phyloP scores from a whole-genome alignment of 1,140 invertebrate genomes.

The Drosophila ohnishii region DNA sequence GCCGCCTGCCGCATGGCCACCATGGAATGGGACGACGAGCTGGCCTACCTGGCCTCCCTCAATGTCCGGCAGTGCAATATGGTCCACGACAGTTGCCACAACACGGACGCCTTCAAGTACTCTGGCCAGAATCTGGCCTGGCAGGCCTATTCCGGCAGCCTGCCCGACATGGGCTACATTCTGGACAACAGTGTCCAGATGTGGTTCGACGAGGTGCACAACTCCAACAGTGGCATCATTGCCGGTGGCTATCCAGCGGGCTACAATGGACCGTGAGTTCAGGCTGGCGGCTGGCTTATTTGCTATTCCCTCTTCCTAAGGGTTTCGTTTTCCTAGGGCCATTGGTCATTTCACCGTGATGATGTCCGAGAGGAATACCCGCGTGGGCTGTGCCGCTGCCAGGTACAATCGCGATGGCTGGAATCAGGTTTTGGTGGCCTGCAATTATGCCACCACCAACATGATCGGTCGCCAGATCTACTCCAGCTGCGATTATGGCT shows the following conservation, averaged over 20 bases:
- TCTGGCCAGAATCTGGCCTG: slow-evolving; percentile 70
- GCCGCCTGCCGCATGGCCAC: slow-evolving; percentile 68
- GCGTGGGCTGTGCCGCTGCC: slow-evolving; percentile 62
- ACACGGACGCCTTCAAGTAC: slow-evolving; percentile 61
- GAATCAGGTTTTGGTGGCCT: slow-evolving; percentile 50
- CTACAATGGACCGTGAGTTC: slow-evolving; percentile 49
- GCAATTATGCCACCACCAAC: slow-evolving; percentile 69
- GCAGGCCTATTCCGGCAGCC: slow-evolving; percentile 33
- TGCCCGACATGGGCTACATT: slow-evolving; percentile 26
- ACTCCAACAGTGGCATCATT: slow-evolving; percentile 45
- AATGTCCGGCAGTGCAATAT: slow-evolving; percentile 64
- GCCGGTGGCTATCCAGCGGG: slow-evolving; percentile 37
- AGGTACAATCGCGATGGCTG: slow-evolving; percentile 33
- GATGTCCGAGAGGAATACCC: slow-evolving; percentile 61
- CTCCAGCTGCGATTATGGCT: slow-evolving; percentile 30
- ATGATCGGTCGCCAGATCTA: slow-evolving; percentile 58
- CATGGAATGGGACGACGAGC: slow-evolving; percentile 71
- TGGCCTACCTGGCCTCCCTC: slow-evolving; percentile 57
- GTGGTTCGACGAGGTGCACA: slow-evolving; percentile 56
- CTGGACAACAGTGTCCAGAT: slow-evolving; percentile 47
- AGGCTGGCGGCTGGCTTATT: neutral
- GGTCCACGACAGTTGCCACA: slow-evolving; percentile 66
- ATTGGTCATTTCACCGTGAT: slow-evolving; percentile 74
- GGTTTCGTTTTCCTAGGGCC: slow-evolving; percentile 2
- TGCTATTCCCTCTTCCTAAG: neutral